Evolutionary conservation across 2,113 vertebrate species (phyloP).

Genomic region (Lepisosteus osseus): DNA sequence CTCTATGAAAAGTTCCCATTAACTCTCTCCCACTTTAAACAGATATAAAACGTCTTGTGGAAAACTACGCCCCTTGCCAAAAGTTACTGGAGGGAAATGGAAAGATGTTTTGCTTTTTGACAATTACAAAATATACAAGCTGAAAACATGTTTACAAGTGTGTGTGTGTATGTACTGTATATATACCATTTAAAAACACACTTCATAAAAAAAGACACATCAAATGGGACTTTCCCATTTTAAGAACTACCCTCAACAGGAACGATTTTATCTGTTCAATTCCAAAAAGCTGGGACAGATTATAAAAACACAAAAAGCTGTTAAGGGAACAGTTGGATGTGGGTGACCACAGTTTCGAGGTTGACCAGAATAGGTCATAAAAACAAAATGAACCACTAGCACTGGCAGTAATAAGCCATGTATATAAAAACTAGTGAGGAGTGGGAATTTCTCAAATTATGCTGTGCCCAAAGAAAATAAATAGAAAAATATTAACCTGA

Average conservation of each 20-base stretch:
- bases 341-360: constrained; percentile 39
- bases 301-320: constrained; percentile 46
- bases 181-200: constrained; percentile 47
- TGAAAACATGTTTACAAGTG: constrained; percentile 57
- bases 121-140: constrained; percentile 48
- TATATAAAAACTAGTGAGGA: constrained; percentile 35
- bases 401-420: constrained; percentile 39
- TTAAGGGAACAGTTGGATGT: constrained; percentile 39
- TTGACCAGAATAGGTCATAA: constrained; percentile 46
- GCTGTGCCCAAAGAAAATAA: constrained; percentile 11
- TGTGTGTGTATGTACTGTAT: constrained; percentile 42
- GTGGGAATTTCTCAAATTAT: constrained; percentile 34
- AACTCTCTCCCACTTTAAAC: constrained; percentile 53
- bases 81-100: constrained; percentile 63
- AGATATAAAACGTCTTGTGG: constrained; percentile 37
- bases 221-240: constrained; percentile 21
- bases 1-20: constrained; percentile 40
- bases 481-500: background rate
- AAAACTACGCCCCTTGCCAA: constrained; percentile 53
- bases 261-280: constrained; percentile 37
- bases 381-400: constrained; percentile 44
- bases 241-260: constrained; percentile 20
- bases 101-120: constrained; percentile 45
- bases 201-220: constrained; percentile 44
- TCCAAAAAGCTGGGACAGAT: constrained; percentile 37